Percentiles rank a stretch among this genome's conserved stretches.
phyloP scores from a whole-genome alignment of 2,113 vertebrate species.

The Nymphicus hollandicus region DNA sequence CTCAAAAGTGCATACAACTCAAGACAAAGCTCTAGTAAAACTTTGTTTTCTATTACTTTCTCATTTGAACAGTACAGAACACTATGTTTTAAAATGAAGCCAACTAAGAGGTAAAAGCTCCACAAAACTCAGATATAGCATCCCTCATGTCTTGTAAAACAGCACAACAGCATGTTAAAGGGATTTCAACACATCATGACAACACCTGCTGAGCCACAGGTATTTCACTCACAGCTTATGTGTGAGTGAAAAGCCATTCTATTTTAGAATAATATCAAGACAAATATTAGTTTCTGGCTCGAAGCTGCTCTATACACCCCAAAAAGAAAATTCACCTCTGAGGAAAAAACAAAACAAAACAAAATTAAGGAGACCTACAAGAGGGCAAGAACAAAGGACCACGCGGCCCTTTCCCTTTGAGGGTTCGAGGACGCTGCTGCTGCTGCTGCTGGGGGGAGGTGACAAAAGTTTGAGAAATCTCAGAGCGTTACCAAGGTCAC shows the following conservation, averaged over 20 bases:
- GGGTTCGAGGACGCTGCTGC: background rate
- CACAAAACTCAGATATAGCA: background rate
- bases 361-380: background rate
- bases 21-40: background rate
- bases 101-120: background rate
- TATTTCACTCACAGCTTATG: background rate
- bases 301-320: background rate
- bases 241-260: accelerated
- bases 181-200: background rate
- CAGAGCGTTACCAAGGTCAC: background rate
- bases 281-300: background rate
- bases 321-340: background rate
- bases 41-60: background rate
- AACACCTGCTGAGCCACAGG: background rate
- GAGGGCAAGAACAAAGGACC: background rate
- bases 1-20: background rate
- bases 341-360: background rate
- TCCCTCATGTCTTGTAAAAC: background rate
- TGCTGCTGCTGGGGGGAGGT: background rate
- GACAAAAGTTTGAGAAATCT: background rate
- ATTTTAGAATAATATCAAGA: background rate
- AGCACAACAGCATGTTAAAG: background rate
- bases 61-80: background rate
- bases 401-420: background rate
- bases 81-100: background rate